Base-by-base conservation (phyloP, 2,888 invertebrate genomes). In the Eupithecia inturbata region DNA sequence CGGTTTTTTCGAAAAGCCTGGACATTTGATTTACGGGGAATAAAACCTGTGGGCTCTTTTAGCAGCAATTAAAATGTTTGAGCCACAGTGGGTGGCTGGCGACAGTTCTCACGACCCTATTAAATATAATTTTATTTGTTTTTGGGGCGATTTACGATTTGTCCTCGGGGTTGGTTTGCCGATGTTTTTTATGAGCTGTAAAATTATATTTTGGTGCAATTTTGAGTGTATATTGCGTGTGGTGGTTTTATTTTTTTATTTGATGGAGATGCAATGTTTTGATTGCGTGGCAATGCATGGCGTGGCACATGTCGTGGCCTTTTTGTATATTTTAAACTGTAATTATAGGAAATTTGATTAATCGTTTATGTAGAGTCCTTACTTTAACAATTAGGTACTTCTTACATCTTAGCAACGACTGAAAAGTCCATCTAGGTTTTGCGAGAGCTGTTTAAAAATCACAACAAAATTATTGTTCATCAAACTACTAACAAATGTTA, bases 41-140 rank as follows among this genome's bases (percentile, higher is more conserved):
- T 94, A 92, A 92, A 92, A 89, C 78, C 87, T 89, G 87, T 88
- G 82, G 91, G 89, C 85, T 87, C 89, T 92, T 92, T 92, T 91
- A 92, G 92, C 91, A 86, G 87, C 92, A 94, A 93, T 94, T 94
- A 94, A 94, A 94, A 94, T 93, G 91, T 91, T 91, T 92, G 91
- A 93, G 89, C 85, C 94, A 77, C 94, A 91, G 94, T 94, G 93
- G 94, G 94, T 93, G 94, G 94, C 90, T 87, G 89, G 89, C 91
- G 93, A 94, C 94, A 93, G 89, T 94, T 94, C 93, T 93, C 93
- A 94, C 94, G 89, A 92, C 87, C 86, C 93, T 92, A 94, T 94
- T 94, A 94, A 92, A 92, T 88, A 92, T 93, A 89, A 93, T 94
- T 94, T 91, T 92, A 91, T 92, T 92, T 90, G 89, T 91, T 92